Evolutionary conservation across 2,797 vertebrate genomes (phyloP).

Genomic region (Anabacerthia variegaticeps): DNA sequence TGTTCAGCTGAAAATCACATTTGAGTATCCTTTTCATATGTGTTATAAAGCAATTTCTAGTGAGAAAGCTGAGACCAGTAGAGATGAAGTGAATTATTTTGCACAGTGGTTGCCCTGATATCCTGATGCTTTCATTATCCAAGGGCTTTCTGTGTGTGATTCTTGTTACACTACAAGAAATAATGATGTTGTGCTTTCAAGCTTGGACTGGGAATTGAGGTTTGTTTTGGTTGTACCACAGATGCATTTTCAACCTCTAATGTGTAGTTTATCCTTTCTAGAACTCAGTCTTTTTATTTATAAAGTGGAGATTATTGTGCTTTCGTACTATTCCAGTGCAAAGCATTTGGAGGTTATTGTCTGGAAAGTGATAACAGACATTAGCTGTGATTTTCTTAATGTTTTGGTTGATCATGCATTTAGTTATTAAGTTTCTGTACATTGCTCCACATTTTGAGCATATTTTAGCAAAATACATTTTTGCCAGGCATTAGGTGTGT

Average conservation of each 20-base stretch:
- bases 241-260: neutral
- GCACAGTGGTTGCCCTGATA: neutral
- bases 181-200: neutral
- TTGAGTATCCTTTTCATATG: neutral
- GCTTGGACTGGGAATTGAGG: neutral
- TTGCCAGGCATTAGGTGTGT: neutral
- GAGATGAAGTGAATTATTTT: neutral
- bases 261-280: neutral
- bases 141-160: neutral
- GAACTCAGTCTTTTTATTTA: neutral
- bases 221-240: neutral
- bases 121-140: neutral
- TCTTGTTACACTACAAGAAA: neutral
- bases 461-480: neutral
- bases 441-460: neutral
- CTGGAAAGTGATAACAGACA: neutral
- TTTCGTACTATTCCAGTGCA: neutral
- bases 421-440: neutral
- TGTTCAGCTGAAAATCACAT: neutral
- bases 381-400: neutral
- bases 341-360: neutral
- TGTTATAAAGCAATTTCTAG: neutral
- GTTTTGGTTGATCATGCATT: neutral
- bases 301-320: neutral
- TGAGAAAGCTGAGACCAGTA: neutral